Percentiles rank a stretch among this genome's conserved stretches.
phyloP scores from a whole-genome alignment of 1,140 invertebrate species.

The Dinoponera quadriceps region DNA sequence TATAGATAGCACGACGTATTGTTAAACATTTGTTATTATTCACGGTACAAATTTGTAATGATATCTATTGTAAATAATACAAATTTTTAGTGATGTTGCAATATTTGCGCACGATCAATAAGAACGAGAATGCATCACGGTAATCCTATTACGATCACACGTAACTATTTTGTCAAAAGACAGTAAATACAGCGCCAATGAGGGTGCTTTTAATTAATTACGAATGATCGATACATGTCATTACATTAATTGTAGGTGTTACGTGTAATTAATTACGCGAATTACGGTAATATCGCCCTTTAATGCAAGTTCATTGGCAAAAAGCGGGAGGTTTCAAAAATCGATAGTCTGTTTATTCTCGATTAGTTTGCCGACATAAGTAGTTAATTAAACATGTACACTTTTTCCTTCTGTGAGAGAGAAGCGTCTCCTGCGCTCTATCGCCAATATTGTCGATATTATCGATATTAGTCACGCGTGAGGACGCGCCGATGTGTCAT shows the following conservation, averaged over 20 bases:
- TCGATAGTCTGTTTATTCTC: slow-evolving; percentile 28
- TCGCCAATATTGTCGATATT: slow-evolving; percentile 14
- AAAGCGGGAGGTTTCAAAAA: slow-evolving; percentile 29
- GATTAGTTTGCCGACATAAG: slow-evolving; percentile 9
- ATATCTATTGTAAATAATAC: neutral
- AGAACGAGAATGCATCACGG: neutral
- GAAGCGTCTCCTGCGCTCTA: neutral
- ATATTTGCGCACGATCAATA: neutral
- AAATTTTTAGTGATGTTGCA: neutral
- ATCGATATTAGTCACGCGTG: slow-evolving; percentile 18
- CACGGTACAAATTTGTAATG: too few species aligned
- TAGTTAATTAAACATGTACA: slow-evolving; percentile 15
- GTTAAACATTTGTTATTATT: too few species aligned
- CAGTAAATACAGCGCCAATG: slow-evolving; percentile 1
- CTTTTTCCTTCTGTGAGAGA: neutral
- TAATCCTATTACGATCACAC: neutral
- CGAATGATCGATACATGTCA: slow-evolving; percentile 31
- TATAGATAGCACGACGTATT: too few species aligned
- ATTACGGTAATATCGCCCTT: slow-evolving; percentile 33
- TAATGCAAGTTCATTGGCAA: slow-evolving; percentile 7
- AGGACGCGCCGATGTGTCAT: neutral
- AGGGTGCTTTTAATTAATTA: slow-evolving; percentile 35
- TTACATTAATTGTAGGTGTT: slow-evolving; percentile 40
- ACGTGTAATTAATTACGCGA: slow-evolving; percentile 42
- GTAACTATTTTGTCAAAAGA: slow-evolving; percentile 6